Percentiles rank a stretch among this genome's conserved stretches.
These are phyloP conservation scores for Merops nubicus DNA, from an alignment of 2,113 vertebrate species.

Conservation along the genomic window DNA sequence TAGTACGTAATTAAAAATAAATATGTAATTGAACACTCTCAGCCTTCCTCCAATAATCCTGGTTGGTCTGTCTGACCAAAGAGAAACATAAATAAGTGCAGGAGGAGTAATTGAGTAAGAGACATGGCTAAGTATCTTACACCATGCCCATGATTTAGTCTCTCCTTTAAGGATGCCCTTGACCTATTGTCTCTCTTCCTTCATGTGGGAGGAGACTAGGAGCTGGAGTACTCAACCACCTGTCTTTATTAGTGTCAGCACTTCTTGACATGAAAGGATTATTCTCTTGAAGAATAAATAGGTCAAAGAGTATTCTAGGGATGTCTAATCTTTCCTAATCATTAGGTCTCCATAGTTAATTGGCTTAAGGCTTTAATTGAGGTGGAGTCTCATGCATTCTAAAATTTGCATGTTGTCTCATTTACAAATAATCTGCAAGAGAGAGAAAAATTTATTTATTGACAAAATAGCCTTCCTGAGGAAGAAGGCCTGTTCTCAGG, in stretches of 20 bases:
- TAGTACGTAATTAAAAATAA: not conserved
- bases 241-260: not conserved
- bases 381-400: not conserved
- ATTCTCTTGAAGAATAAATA: not conserved
- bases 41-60: not conserved
- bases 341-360: not conserved
- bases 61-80: not conserved
- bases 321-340: not conserved
- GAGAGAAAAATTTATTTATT: not conserved
- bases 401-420: not conserved
- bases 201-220: not conserved
- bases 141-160: not conserved
- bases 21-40: not conserved
- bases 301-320: slow-evolving; percentile 2
- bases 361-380: not conserved
- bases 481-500: not conserved
- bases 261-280: not conserved
- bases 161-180: not conserved
- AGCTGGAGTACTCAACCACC: not conserved
- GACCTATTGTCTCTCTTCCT: not conserved
- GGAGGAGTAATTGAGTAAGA: not conserved
- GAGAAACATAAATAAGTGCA: not conserved
- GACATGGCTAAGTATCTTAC: not conserved
- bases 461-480: not conserved
- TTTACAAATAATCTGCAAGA: not conserved